phyloP scores from a whole-genome alignment of 2,888 invertebrate species.

The Pantelozetes paolii region DNA sequence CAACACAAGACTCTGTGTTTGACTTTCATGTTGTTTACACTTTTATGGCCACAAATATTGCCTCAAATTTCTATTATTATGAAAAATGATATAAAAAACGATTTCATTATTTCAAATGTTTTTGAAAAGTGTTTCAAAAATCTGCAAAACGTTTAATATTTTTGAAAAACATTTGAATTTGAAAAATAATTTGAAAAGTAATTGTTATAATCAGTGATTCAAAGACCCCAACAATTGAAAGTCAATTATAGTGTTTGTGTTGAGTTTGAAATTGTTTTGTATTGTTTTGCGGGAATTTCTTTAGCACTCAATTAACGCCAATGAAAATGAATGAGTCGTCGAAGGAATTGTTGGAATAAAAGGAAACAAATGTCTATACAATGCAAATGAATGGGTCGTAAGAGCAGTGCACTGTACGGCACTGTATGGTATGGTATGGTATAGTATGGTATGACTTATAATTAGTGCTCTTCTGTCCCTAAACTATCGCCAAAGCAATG shows the following conservation, averaged over 20 bases:
- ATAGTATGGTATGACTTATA: not conserved
- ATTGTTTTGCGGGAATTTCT: conserved; percentile 1
- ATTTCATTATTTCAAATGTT: not conserved
- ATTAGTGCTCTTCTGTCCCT: conserved; percentile 35
- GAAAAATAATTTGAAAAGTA: not conserved
- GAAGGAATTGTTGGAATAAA: not conserved
- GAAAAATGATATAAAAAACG: conserved; percentile 31
- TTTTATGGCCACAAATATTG: conserved; percentile 21
- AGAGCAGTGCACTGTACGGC: not conserved
- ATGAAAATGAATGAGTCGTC: not conserved
- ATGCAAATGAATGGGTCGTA: conserved; percentile 5
- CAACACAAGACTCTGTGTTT: not conserved
- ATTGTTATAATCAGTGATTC: too few relatives aligned
- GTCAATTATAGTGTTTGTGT: too few relatives aligned
- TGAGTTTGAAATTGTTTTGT: too few relatives aligned
- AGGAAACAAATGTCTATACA: conserved; percentile 18
- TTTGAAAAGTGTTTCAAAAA: not conserved
- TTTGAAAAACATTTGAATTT: not conserved
- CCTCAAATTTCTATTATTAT: conserved; percentile 23
- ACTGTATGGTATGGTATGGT: not conserved
- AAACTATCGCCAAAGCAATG: not conserved
- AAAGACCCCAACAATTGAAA: too few relatives aligned
- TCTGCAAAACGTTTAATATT: not conserved
- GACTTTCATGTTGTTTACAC: not conserved
- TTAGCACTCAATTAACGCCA: conserved; percentile 37